These are phyloP conservation scores for Oxygymnocypris stewartii DNA, from an alignment of 2,113 vertebrate species.

Conservation along the genomic window DNA sequence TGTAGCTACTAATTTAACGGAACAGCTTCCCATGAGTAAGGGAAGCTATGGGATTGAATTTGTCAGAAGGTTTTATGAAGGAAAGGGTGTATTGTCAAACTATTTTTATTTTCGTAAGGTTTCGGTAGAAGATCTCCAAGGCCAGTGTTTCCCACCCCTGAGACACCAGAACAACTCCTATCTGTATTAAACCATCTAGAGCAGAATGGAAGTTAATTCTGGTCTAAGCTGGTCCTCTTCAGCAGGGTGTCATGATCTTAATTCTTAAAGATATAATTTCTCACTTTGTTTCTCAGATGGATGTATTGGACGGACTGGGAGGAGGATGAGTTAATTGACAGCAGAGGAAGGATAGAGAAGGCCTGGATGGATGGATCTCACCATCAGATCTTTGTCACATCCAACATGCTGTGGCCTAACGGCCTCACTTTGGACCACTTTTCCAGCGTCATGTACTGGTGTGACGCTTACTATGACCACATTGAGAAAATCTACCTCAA, in stretches of 20 bases:
- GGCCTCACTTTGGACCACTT: conserved; percentile 82
- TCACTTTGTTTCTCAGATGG: conserved; percentile 71
- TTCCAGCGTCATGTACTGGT: conserved; percentile 82
- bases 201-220: not conserved
- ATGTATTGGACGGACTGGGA: conserved; percentile 95
- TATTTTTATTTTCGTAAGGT: too few relatives aligned
- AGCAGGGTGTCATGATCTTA: not conserved
- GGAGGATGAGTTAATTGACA: conserved; percentile 86
- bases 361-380: conserved; percentile 88
- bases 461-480: conserved; percentile 88
- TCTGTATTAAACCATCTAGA: not conserved
- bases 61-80: too few relatives aligned
- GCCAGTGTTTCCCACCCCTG: not conserved
- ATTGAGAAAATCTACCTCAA: conserved; percentile 87
- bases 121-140: not conserved
- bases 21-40: too few relatives aligned
- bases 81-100: too few relatives aligned
- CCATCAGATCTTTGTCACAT: conserved; percentile 84
- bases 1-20: too few relatives aligned
- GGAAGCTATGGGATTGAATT: too few relatives aligned
- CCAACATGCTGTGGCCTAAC: conserved; percentile 88
- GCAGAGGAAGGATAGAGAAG: conserved; percentile 86
- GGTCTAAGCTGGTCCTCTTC: not conserved
- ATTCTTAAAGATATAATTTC: not conserved
- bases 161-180: not conserved